phyloP scores from a whole-genome alignment of 2,797 vertebrate genomes.

The Oreonectes daqikongensis region DNA sequence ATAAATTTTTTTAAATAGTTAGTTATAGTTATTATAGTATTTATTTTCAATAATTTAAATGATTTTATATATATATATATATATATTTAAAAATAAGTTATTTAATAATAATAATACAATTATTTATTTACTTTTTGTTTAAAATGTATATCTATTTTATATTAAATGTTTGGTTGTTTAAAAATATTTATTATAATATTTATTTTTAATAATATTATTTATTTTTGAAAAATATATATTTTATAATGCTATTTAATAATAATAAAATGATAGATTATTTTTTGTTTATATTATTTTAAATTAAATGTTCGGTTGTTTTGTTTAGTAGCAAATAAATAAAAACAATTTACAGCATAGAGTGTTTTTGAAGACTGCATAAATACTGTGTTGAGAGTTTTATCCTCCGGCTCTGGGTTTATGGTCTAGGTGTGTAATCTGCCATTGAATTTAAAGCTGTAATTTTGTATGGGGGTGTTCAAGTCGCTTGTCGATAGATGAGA shows the following conservation, averaged over 20 bases:
- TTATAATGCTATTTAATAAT: no score
- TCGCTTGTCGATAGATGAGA: conserved; percentile 17
- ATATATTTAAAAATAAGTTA: no score
- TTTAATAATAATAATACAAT: not conserved
- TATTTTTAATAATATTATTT: no score
- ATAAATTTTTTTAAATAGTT: not conserved
- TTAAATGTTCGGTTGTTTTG: no score
- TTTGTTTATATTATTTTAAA: not conserved
- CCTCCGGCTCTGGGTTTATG: conserved; percentile 18
- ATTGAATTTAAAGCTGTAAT: conserved; percentile 35
- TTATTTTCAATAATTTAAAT: no score
- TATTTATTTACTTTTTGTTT: not conserved
- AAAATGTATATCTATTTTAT: not conserved
- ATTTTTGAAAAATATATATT: no score
- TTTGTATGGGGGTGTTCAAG: conserved; percentile 8
- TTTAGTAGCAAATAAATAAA: no score
- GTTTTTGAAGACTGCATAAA: not conserved
- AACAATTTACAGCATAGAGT: not conserved
- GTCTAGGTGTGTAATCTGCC: not conserved
- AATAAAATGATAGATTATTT: not conserved
- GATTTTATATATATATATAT: no score
- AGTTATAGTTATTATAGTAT: not conserved
- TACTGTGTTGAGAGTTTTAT: not conserved
- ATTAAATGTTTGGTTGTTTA: no score
- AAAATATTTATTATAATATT: no score